phyloP scores from a whole-genome alignment of 2,797 vertebrate genomes.

The Schizopygopsis pylzovi region DNA sequence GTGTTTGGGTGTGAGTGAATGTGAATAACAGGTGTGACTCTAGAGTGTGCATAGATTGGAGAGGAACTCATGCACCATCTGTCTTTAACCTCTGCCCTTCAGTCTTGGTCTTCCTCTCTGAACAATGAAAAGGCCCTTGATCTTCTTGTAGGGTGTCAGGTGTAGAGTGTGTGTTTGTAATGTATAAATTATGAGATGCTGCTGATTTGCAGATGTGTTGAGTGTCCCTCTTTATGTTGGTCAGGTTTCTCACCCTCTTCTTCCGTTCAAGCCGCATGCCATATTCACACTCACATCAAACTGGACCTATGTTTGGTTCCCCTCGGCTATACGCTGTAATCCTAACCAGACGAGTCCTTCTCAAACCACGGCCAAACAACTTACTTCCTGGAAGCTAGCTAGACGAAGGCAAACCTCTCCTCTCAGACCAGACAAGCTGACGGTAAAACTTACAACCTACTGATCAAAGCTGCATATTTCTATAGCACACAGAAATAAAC shows the following conservation, averaged over 20 bases:
- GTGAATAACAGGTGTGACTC: conserved; percentile 30
- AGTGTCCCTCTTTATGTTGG: not conserved
- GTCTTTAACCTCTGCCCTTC: conserved; percentile 43
- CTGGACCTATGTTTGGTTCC: not conserved
- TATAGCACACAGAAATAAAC: conserved; percentile 2
- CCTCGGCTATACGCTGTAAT: not conserved
- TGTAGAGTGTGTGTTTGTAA: conserved; percentile 15
- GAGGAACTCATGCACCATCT: conserved; percentile 49
- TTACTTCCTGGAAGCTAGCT: not conserved
- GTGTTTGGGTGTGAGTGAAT: conserved; percentile 25
- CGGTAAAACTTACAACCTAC: not conserved
- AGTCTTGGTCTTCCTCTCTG: conserved; percentile 37
- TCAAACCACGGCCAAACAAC: conserved; percentile 1
- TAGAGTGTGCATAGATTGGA: not conserved
- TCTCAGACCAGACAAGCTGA: not conserved
- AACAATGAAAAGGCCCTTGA: conserved; percentile 42
- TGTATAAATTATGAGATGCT: conserved; percentile 23
- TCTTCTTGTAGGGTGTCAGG: conserved; percentile 42
- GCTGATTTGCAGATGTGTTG: conserved; percentile 20
- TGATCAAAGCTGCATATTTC: conserved; percentile 2
- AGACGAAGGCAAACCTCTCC: not conserved
- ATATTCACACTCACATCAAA: not conserved
- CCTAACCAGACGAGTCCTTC: conserved; percentile 18
- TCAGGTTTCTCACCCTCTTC: conserved; percentile 15
- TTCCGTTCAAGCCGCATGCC: not conserved